phyloP scores from a whole-genome alignment of 2,113 vertebrate genomes.

The Falco punctatus region DNA sequence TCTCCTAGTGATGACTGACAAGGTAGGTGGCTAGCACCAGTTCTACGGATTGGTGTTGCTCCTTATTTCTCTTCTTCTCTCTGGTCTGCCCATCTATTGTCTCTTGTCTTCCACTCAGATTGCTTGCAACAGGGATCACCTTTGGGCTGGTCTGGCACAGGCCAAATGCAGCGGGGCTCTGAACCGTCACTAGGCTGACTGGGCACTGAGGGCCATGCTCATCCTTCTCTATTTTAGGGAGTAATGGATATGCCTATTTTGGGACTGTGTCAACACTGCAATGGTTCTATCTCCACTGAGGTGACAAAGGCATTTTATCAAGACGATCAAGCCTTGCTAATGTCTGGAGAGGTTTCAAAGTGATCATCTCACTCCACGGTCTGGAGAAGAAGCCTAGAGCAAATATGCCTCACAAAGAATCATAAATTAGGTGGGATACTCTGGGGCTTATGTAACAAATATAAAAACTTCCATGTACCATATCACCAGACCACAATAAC shows the following conservation, averaged over 20 bases:
- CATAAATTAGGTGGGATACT: not conserved
- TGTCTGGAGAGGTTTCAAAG: not conserved
- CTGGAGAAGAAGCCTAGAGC: not conserved
- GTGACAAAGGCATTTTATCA: not conserved
- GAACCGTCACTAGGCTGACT: not conserved
- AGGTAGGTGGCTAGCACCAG: rapidly evolving
- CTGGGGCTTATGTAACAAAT: not conserved
- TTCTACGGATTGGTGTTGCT: rapidly evolving
- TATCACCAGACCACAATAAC: not conserved
- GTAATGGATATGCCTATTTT: not conserved
- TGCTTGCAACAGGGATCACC: not conserved
- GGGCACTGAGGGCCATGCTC: not conserved
- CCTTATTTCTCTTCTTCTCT: not conserved
- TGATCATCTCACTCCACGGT: not conserved
- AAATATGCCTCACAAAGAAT: not conserved
- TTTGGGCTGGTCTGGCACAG: not conserved
- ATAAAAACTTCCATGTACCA: not conserved
- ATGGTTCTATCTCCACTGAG: not conserved
- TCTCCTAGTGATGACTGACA: not conserved
- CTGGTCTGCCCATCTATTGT: not conserved
- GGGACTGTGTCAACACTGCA: not conserved
- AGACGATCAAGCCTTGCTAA: not conserved
- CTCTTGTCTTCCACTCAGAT: not conserved
- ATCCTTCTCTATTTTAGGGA: not conserved
- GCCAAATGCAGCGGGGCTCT: not conserved